Conservation (phyloP, 2,888 invertebrate genomes). For the Euplexia lucipara region DNA sequence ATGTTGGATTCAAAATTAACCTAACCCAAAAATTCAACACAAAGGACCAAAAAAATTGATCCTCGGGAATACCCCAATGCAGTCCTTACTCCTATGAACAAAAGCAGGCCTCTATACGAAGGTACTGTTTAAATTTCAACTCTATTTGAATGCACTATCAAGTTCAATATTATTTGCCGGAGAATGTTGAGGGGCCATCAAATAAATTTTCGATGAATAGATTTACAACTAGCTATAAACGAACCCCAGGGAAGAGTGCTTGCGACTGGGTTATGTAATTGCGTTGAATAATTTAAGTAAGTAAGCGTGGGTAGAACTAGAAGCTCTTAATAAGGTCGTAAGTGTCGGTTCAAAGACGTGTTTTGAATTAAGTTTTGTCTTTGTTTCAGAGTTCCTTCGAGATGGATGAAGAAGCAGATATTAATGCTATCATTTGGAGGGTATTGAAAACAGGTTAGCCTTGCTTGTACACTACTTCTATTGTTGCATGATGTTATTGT, state of each 20-base stretch:
- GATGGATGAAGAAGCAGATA: constrained; percentile 71
- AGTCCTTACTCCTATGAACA: constrained; percentile 60
- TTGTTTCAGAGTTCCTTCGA: constrained; percentile 68
- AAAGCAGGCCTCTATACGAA: constrained; percentile 24
- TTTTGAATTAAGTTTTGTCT: constrained; percentile 33
- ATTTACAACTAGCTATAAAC: constrained; percentile 76
- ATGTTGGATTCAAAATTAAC: constrained; percentile 47
- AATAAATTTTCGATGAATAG: constrained; percentile 74
- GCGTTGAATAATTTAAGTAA: constrained; percentile 54
- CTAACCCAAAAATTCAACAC: constrained; percentile 65
- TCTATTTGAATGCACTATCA: constrained; percentile 36
- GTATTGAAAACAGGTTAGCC: constrained; percentile 70
- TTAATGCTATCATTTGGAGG: constrained; percentile 67
- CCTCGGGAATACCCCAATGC: constrained; percentile 76
- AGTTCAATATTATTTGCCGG: constrained; percentile 49
- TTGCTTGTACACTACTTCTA: constrained; percentile 16
- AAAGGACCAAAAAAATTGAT: constrained; percentile 74
- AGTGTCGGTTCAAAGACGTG: constrained; percentile 29
- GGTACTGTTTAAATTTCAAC: constrained; percentile 54
- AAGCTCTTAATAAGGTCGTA: constrained; percentile 31
- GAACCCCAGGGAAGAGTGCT: constrained; percentile 68
- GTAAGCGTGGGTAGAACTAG: constrained; percentile 43
- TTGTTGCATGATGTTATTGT: constrained; percentile 32
- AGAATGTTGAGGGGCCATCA: constrained; percentile 48
- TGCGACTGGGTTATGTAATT: constrained; percentile 66